Conservation (phyloP, 2,888 invertebrate genomes). For the Thelaira solivaga region DNA sequence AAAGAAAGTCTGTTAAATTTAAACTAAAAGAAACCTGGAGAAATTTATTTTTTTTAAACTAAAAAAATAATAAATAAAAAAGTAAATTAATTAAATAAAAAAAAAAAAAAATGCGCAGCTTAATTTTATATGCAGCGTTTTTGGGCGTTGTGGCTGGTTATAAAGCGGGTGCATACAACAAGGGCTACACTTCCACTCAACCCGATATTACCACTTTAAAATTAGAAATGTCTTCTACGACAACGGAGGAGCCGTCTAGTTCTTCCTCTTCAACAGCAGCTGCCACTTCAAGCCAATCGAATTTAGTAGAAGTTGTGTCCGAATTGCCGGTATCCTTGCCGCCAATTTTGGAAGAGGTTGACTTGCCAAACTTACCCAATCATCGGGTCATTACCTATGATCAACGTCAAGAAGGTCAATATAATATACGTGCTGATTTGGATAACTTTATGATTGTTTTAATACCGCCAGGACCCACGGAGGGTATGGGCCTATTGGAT, state of each 20-base stretch:
- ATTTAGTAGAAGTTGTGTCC: constrained; percentile 57
- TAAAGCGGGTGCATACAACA: background rate
- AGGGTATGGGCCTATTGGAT: constrained; percentile 71
- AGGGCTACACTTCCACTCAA: background rate
- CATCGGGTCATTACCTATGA: constrained; percentile 76
- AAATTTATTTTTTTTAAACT: constrained; percentile 15
- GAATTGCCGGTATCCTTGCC: constrained; percentile 60
- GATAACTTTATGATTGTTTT: constrained; percentile 85
- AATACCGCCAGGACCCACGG: constrained; percentile 75
- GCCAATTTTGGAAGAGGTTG: constrained; percentile 39
- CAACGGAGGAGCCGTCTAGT: constrained; percentile 15
- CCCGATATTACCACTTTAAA: constrained; percentile 13
- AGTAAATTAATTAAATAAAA: background rate
- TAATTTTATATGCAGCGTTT: constrained; percentile 48
- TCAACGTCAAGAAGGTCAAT: constrained; percentile 87
- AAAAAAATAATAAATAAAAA: constrained; percentile 1
- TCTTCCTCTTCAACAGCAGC: constrained; percentile 13
- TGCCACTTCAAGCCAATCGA: constrained; percentile 17
- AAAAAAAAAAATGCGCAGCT: constrained; percentile 13
- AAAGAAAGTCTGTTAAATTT: constrained; percentile 49
- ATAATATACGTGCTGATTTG: constrained; percentile 85
- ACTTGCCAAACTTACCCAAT: constrained; percentile 60
- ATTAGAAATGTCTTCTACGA: constrained; percentile 6
- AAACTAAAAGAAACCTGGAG: constrained; percentile 8
- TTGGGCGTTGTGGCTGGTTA: constrained; percentile 44